Conservation (phyloP, 2,888 invertebrate genomes). For the Leptura quadrifasciata region DNA sequence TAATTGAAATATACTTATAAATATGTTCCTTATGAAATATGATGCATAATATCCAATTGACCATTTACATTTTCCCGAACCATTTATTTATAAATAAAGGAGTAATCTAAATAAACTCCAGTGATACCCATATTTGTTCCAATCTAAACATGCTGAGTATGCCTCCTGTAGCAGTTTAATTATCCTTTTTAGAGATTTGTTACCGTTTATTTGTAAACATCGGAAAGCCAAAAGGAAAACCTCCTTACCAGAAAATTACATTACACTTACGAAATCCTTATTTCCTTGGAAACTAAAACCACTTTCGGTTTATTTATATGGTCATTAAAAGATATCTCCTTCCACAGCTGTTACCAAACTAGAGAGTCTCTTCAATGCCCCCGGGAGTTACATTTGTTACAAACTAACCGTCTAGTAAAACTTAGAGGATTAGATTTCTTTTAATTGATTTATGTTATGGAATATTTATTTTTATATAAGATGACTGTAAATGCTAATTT, state of each 20-base stretch:
- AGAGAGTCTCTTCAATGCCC: constrained; percentile 12
- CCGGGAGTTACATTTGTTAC: constrained; percentile 15
- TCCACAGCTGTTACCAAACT: constrained; percentile 18
- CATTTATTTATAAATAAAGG: no score
- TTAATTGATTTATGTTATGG: not conserved
- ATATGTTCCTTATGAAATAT: no score
- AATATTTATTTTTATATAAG: not conserved
- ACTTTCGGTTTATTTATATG: constrained; percentile 47
- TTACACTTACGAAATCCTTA: constrained; percentile 39
- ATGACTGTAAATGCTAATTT: no score
- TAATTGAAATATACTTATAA: no score
- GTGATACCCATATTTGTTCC: not conserved
- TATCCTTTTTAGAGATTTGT: constrained; percentile 1
- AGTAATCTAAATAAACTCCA: not conserved
- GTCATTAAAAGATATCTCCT: constrained; percentile 44
- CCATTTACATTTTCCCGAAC: no score
- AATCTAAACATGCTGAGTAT: constrained; percentile 33
- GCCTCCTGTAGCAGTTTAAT: constrained; percentile 3
- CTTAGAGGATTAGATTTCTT: not conserved
- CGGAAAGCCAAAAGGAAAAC: constrained; percentile 26
- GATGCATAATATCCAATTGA: no score
- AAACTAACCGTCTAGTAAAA: constrained; percentile 11
- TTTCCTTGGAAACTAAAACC: constrained; percentile 42
- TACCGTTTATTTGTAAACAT: constrained; percentile 19
- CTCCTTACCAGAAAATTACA: constrained; percentile 27